Evolutionary conservation across 2,113 vertebrate genomes (phyloP).

Genomic region (Xenopus laevis): DNA sequence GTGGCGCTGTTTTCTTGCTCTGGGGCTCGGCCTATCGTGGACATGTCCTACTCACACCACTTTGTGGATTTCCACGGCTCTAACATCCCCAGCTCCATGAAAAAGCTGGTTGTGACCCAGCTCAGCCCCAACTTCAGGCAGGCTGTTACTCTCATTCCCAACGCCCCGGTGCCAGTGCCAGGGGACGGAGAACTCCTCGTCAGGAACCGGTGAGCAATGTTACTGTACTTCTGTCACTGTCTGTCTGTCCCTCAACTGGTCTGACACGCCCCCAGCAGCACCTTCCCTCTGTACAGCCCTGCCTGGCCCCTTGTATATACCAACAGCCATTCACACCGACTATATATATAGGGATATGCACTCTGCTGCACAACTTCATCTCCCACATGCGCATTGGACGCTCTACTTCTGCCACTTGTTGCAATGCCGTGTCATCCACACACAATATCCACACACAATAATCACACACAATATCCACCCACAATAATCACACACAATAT

Average conservation of each 20-base stretch:
- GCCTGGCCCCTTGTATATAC: background rate
- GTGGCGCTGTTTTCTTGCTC: constrained; percentile 26
- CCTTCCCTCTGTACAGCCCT: background rate
- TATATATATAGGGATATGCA: too few relatives aligned
- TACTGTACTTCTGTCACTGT: too few relatives aligned
- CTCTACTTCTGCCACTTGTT: too few relatives aligned
- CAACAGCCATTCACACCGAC: too few relatives aligned
- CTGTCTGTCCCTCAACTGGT: too few relatives aligned
- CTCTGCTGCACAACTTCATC: too few relatives aligned
- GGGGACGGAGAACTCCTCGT: constrained; percentile 84
- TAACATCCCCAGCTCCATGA: constrained; percentile 80
- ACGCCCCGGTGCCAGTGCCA: constrained; percentile 77
- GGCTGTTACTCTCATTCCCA: constrained; percentile 70
- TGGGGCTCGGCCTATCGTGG: constrained; percentile 72
- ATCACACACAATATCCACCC: too few relatives aligned
- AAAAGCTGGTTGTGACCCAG: constrained; percentile 81
- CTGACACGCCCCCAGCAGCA: too few relatives aligned
- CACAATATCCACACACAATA: too few relatives aligned
- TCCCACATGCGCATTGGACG: too few relatives aligned
- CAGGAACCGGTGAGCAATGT: constrained; percentile 83
- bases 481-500: too few relatives aligned
- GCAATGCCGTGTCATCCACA: too few relatives aligned
- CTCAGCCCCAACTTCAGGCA: constrained; percentile 82
- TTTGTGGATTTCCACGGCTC: constrained; percentile 91
- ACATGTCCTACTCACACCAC: constrained; percentile 86